phyloP scores from a whole-genome alignment of 2,888 invertebrate genomes.

The Elegia similella region DNA sequence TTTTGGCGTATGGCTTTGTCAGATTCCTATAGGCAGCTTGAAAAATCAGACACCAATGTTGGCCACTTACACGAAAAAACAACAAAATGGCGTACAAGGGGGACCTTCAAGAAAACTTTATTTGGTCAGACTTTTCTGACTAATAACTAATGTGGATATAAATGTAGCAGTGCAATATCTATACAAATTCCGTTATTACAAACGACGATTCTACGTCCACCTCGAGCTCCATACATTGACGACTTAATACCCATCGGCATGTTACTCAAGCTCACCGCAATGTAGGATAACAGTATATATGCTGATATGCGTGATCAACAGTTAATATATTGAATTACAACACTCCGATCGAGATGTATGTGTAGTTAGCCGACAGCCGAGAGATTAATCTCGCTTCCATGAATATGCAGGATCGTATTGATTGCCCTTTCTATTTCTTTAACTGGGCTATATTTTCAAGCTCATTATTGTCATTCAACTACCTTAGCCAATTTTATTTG shows the following conservation, averaged over 20 bases:
- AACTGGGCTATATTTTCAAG: neutral
- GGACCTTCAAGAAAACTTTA: no score
- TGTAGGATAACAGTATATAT: slow-evolving; percentile 1
- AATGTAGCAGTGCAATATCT: no score
- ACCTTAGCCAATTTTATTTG: no score
- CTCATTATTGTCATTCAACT: neutral
- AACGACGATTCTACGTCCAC: neutral
- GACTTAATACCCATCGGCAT: neutral
- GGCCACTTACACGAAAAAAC: no score
- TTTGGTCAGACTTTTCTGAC: no score
- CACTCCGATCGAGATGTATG: slow-evolving; percentile 5
- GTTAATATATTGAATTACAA: slow-evolving; percentile 13
- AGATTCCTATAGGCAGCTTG: no score
- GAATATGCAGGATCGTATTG: neutral
- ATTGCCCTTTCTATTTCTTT: neutral
- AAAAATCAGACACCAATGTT: no score
- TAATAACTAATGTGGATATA: no score
- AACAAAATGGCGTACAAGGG: no score
- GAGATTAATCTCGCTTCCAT: slow-evolving; percentile 1
- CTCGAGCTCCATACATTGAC: neutral
- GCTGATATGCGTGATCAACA: neutral
- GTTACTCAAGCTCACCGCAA: slow-evolving; percentile 1
- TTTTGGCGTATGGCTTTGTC: no score
- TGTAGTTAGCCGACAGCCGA: neutral
- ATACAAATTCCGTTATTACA: no score